Base-by-base conservation (phyloP, 2,888 invertebrate species). In the Drosophila falleni region DNA sequence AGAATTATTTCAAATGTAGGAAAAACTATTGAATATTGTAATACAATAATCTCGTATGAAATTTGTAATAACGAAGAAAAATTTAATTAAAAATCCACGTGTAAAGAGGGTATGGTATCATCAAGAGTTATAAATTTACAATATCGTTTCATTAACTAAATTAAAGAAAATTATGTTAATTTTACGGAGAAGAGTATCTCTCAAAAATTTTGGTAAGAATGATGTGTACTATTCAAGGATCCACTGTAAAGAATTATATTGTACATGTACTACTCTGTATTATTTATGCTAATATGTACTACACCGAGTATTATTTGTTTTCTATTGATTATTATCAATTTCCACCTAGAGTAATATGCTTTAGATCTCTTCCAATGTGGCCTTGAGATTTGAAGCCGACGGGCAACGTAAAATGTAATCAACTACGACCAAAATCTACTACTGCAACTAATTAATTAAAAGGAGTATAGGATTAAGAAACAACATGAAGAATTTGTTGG, bases 391-490 rank as follows among this genome's bases (percentile, higher is more conserved):
- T 78, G 74, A 77, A 64, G 37, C 74, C 62, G 78, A 69, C 37
- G 81, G 81, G 69, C 70, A 72, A 79, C 74, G 59, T 80, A 81
- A 84, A 81, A 87, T 85, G 82, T 79, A 86, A 84, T 68, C 75
- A 77, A 74, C 77, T 72, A 78, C 74, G 58, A 44, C 44, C 39
- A 44, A 65, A 79, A 60, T 62, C 41, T 31, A 66, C 81, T 62
- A 62, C 66, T 41, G n/a, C 44, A 39, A 44, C 29, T 53, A 10
- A 58, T 51, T 51, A 33, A 37, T 11, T 29, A 11, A n/a, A 55
- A 37, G 29, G 44, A 47, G 23, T 16, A 55, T 10, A 56, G 46
- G 26, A 58, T 44, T 44, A 72, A 58, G 29, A 47, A 15, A 44
- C 44, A 44, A 29, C 44, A 49, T 37, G 41, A 39, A 50, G 33